Evolutionary conservation across 2,888 invertebrate genomes (phyloP).

Genomic region (Agrochola litura): DNA sequence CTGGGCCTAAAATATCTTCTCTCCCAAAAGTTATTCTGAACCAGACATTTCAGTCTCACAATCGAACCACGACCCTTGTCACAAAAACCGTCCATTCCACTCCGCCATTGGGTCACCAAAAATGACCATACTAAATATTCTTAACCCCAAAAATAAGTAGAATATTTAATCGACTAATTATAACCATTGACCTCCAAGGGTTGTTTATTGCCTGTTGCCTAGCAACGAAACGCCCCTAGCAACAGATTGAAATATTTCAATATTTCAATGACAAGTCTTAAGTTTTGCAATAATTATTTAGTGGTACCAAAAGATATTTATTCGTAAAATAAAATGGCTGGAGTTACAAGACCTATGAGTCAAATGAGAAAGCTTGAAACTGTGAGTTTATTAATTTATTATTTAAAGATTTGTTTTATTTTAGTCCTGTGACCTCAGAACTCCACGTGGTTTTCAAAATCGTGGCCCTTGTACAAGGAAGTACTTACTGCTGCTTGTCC

Average conservation of each 20-base stretch:
- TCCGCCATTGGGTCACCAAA: not conserved
- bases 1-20: not conserved
- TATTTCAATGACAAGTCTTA: slow-evolving; percentile 28
- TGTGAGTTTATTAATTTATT: slow-evolving; percentile 69
- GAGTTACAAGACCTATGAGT: slow-evolving; percentile 82
- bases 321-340: slow-evolving; percentile 72
- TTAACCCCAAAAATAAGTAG: slow-evolving; percentile 4
- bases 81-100: slow-evolving; percentile 6
- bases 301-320: slow-evolving; percentile 21
- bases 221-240: slow-evolving; percentile 62
- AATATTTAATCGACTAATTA: slow-evolving; percentile 45
- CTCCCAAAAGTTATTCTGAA: slow-evolving; percentile 23
- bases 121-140: slow-evolving; percentile 29
- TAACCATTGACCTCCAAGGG: slow-evolving; percentile 53
- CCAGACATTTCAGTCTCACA: slow-evolving; percentile 21
- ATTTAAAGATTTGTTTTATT: not conserved
- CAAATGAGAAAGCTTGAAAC: slow-evolving; percentile 84
- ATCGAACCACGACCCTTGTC: slow-evolving; percentile 37
- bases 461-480: not conserved
- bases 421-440: not conserved
- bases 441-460: not conserved
- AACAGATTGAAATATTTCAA: slow-evolving; percentile 54
- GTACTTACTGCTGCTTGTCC: not conserved
- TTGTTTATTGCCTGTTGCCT: slow-evolving; percentile 63
- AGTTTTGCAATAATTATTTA: slow-evolving; percentile 47